Conservation (phyloP, 2,888 invertebrate species). For the Stenichneumon culpator region DNA sequence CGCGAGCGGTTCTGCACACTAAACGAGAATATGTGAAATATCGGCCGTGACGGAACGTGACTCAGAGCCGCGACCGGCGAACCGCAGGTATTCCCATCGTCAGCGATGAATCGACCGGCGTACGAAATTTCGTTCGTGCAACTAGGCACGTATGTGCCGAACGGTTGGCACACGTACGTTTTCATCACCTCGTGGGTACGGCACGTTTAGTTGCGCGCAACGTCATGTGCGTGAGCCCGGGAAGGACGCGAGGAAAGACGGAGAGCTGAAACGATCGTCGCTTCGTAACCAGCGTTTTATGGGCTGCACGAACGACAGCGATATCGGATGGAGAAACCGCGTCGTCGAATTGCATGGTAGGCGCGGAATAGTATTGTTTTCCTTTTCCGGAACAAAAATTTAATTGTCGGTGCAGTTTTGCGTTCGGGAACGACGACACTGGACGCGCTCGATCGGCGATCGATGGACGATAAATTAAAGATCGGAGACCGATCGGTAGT, state of each 20-base stretch:
- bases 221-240: neutral
- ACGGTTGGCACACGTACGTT: neutral
- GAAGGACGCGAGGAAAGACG: neutral
- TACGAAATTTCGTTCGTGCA: slow-evolving; percentile 12
- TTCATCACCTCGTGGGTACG: slow-evolving; percentile 7
- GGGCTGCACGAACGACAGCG: neutral
- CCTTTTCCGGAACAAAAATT: neutral
- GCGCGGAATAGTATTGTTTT: neutral
- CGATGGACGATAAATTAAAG: neutral
- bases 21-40: slow-evolving; percentile 30
- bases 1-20: slow-evolving; percentile 59
- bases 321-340: neutral
- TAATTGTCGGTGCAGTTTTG: too few relatives aligned
- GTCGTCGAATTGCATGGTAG: neutral
- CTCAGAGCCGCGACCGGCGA: slow-evolving; percentile 74
- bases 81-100: slow-evolving; percentile 72
- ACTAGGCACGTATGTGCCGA: neutral
- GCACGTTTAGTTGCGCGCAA: neutral
- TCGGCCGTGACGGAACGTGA: slow-evolving; percentile 64
- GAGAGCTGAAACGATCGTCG: neutral
- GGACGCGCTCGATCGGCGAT: neutral
- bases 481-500: neutral
- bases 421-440: too few relatives aligned
- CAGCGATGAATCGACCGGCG: slow-evolving; percentile 23
- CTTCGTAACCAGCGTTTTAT: neutral